Conservation (phyloP, 2,888 invertebrate species). For the Drosophila recens region DNA sequence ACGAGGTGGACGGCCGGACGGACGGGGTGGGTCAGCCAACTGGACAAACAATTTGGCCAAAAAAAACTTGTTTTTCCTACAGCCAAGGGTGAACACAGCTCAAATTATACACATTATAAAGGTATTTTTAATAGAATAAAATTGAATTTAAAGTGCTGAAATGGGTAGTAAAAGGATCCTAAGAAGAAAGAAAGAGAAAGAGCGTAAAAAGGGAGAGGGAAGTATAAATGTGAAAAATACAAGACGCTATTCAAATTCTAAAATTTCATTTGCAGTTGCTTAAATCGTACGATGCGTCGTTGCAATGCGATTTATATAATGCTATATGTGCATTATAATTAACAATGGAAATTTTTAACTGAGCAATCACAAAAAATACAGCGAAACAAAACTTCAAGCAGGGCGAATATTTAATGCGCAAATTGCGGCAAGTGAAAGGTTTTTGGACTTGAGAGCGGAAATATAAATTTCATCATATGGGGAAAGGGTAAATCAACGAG, state of each 20-base stretch:
- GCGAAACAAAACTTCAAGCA: conserved; percentile 12
- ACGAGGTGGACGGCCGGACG: conserved; percentile 6
- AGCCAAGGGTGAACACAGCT: conserved; percentile 20
- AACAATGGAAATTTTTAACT: conserved; percentile 38
- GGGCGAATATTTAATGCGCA: conserved; percentile 35
- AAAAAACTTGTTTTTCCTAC: conserved; percentile 38
- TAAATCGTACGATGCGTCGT: background rate
- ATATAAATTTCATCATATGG: conserved; percentile 13
- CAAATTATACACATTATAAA: conserved; percentile 17
- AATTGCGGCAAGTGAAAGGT: conserved; percentile 60
- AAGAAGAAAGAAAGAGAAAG: background rate
- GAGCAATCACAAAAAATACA: conserved; percentile 1
- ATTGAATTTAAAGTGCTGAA: conserved; percentile 4
- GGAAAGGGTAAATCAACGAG: conserved; percentile 19
- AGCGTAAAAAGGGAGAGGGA: background rate
- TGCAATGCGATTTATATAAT: conserved; percentile 13
- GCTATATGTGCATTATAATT: conserved; percentile 28
- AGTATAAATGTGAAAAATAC: background rate
- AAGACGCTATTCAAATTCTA: background rate
- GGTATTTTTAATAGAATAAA: conserved; percentile 12
- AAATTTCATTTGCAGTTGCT: conserved; percentile 8
- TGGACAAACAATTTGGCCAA: conserved; percentile 52
- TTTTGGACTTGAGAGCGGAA: conserved; percentile 58
- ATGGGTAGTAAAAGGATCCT: background rate
- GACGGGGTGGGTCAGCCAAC: conserved; percentile 49